Evolutionary conservation across 1,140 invertebrate genomes (phyloP).

Genomic region (Yoshiicerus persimilis): DNA sequence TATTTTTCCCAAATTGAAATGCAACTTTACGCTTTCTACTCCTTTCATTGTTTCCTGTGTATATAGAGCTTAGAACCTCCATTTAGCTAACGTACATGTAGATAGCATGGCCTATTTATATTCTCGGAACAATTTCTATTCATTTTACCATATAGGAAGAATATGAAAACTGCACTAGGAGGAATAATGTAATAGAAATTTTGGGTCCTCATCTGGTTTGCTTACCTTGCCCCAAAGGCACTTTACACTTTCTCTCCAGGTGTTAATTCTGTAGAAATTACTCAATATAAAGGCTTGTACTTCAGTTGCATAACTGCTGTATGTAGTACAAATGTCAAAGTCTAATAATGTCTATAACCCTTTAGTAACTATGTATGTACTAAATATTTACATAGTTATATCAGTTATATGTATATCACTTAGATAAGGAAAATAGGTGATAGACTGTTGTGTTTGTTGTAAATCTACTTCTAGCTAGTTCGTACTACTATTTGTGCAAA

Average conservation of each 20-base stretch:
- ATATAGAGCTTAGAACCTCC: neutral
- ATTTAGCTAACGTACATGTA: neutral
- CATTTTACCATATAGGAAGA: neutral
- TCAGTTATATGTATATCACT: too few species aligned
- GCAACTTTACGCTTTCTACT: neutral
- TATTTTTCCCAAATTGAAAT: constrained; percentile 9
- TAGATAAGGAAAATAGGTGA: too few species aligned
- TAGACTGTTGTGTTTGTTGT: too few species aligned
- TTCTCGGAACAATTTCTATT: neutral
- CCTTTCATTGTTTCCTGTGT: neutral
- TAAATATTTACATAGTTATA: too few species aligned
- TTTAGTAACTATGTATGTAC: too few species aligned
- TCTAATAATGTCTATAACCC: too few species aligned
- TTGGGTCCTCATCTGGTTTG: neutral
- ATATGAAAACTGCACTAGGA: neutral
- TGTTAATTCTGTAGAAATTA: constrained; percentile 1
- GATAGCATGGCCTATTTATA: neutral
- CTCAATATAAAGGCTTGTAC: neutral
- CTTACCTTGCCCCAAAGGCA: neutral
- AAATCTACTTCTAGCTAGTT: too few species aligned
- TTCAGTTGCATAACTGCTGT: too few species aligned
- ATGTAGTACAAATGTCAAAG: neutral
- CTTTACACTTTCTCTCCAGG: constrained; percentile 12
- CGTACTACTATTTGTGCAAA: too few species aligned
- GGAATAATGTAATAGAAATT: neutral